Evolutionary conservation across 2,888 invertebrate species (phyloP), one percentile per base, ranked within the genome.

Genomic region (Brachyptera putata): DNA sequence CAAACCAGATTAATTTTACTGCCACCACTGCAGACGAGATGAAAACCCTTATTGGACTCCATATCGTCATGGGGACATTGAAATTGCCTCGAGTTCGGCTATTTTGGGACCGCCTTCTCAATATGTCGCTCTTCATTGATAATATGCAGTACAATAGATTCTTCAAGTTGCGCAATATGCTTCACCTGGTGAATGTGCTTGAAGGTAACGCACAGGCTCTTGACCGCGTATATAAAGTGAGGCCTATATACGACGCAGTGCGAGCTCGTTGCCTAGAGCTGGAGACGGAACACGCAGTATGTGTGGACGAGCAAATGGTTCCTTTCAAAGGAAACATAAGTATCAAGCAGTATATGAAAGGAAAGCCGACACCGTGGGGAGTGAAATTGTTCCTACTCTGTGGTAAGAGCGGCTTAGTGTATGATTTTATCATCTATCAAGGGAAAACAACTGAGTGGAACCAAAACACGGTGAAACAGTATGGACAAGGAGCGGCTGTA

Each of bases 261-360:
- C 58, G 58, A 25, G 58, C 41, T n/a, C 59, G 63, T 22, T 67
- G 63, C 43, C 18, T 34, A 24, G 57, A 61, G 41, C 80, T 82
- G 79, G 77, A 80, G 69, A 75, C 76, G 60, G 73, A 75, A 61
- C 79, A 81, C 71, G 61, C 57, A 25, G 24, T 61, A 16, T 61
- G 65, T 48, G 62, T 71, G 5, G 68, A 72, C 64, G 70, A 72
- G 61, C 69, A 69, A 65, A 70, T 70, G 60, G 66, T 70, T 1
- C 69, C 69, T 2, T 70, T 68, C 64, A 67, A 63, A 60, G 70
- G 70, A 16, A 50, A 65, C 9, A 55, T 68, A 16, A 62, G 49
- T 56, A 56, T 68, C 14, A 69, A 69, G 55, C 69, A 71, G 58
- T 69, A 69, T 56, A 66, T 67, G 13, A 65, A 66, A 60, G 65